phyloP scores from a whole-genome alignment of 2,797 vertebrate species.

The Amblyraja radiata region DNA sequence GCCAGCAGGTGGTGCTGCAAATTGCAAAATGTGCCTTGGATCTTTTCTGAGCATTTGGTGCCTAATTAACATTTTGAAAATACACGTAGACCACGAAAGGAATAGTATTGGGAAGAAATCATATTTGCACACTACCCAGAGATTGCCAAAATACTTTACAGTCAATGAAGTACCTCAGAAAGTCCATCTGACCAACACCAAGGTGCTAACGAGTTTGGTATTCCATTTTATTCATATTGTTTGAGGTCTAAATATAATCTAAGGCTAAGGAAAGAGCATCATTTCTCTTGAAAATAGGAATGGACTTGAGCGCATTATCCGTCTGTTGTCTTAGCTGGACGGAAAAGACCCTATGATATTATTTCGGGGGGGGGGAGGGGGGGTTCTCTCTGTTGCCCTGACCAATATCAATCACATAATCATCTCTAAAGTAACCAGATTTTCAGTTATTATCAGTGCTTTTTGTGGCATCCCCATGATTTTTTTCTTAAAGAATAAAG shows the following conservation, averaged over 20 bases:
- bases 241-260: background rate
- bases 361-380: too few relatives aligned
- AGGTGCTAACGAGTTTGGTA: background rate
- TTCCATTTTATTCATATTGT: background rate
- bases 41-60: background rate
- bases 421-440: background rate
- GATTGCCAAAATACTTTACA: background rate
- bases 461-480: background rate
- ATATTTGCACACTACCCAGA: background rate
- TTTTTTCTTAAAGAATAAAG: too few relatives aligned
- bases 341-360: background rate
- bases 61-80: background rate
- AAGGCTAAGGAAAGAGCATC: background rate
- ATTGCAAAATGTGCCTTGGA: conserved; percentile 7
- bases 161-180: background rate
- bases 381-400: background rate
- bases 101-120: background rate
- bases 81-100: background rate
- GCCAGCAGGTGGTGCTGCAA: conserved; percentile 32
- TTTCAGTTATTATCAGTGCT: background rate
- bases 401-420: background rate
- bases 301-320: background rate
- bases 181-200: too few relatives aligned
- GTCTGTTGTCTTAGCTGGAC: background rate
- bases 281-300: background rate